Conservation (phyloP, 2,888 invertebrate species). For the Pardosa pseudoannulata region DNA sequence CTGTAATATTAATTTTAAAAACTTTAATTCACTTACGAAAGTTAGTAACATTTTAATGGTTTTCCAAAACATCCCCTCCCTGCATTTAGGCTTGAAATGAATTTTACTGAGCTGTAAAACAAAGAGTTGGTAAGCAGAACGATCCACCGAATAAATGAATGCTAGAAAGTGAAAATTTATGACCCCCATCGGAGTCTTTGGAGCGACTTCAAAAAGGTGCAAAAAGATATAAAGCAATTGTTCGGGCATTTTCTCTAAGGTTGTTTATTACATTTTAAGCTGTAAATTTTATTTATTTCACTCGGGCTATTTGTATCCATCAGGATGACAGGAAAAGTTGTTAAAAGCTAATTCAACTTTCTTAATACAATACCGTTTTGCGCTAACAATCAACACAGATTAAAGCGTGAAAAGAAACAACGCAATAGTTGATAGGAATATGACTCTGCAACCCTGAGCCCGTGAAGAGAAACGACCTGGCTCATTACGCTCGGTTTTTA, state of each 20-base stretch:
- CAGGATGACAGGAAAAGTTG: background rate
- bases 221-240: background rate
- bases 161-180: constrained; percentile 2
- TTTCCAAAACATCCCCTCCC: background rate
- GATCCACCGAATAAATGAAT: background rate
- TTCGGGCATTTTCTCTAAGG: background rate
- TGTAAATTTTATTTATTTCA: background rate
- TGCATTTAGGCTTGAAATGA: background rate
- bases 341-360: background rate
- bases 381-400: background rate
- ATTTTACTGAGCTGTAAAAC: background rate
- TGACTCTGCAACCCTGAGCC: background rate
- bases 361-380: background rate
- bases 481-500: background rate
- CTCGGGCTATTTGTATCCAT: background rate
- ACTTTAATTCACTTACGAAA: too few relatives aligned
- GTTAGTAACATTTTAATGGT: too few relatives aligned
- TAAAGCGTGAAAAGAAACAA: background rate
- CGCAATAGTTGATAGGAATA: background rate
- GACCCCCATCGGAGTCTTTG: background rate
- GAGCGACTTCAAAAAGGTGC: background rate
- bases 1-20: too few relatives aligned
- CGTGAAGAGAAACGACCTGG: background rate
- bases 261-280: constrained; percentile 2
- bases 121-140: background rate